Conservation (phyloP, 2,113 vertebrate genomes). For the Oryzias melastigma region DNA sequence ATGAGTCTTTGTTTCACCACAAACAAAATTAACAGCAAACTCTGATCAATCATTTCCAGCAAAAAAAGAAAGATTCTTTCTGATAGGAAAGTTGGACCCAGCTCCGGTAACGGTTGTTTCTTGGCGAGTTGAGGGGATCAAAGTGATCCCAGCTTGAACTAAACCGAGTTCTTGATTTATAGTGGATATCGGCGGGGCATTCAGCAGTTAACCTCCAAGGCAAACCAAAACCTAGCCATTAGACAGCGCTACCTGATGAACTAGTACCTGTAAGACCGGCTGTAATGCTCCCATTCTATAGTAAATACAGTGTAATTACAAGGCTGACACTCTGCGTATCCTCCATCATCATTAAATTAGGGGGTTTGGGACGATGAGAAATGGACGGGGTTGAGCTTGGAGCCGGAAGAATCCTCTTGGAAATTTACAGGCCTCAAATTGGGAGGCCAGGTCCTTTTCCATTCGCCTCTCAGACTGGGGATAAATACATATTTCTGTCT, state of each 20-base stretch:
- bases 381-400: constrained; percentile 59
- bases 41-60: constrained; percentile 13
- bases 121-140: constrained; percentile 51
- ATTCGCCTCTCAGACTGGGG: constrained; percentile 42
- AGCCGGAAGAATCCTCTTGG: constrained; percentile 62
- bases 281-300: constrained; percentile 57
- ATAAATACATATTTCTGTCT: constrained; percentile 50
- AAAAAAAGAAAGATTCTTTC: constrained; percentile 21
- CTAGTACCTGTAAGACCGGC: constrained; percentile 46
- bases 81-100: constrained; percentile 12
- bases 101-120: constrained; percentile 35
- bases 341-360: constrained; percentile 66
- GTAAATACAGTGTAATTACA: constrained; percentile 67
- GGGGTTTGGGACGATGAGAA: constrained; percentile 64
- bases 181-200: constrained; percentile 49
- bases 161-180: constrained; percentile 60
- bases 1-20: constrained; percentile 5
- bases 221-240: constrained; percentile 20
- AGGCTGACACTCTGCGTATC: constrained; percentile 53
- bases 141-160: constrained; percentile 52
- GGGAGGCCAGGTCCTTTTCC: constrained; percentile 52
- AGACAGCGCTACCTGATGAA: constrained; percentile 28
- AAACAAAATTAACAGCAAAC: constrained; percentile 33
- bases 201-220: constrained; percentile 34
- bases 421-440: constrained; percentile 59